Base-by-base conservation (phyloP, 2,888 invertebrate genomes). In the Anthrax anthrax region DNA sequence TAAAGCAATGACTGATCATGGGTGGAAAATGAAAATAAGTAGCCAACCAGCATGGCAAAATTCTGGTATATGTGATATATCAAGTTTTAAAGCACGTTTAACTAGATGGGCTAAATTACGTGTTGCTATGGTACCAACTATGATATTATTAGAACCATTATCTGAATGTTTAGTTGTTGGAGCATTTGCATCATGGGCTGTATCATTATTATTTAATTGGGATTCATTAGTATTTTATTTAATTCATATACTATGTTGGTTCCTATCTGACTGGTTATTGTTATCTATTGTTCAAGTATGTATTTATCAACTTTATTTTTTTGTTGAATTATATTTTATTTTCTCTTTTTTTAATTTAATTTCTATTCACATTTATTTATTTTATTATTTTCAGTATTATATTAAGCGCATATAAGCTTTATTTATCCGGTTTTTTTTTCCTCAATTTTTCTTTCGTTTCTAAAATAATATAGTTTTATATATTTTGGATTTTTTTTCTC, bases 21-120 rank as follows among this genome's bases (percentile, higher is more conserved):
- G 95, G 8, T 98, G 91, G 88, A 79, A 81, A 58, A 84, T 90
- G 67, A 78, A 85, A 2, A 85, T 98, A 50, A 83, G 89, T 58
- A 87, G 90, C 62, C 84, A 91, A 62, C 96, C 97, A 10, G 97
- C 96, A 18, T 76, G 90, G 70, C 98, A 98, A 72, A 98, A 98
- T 69, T 83, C 86, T 49, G 96, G 95, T 6, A 74, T 82, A 56
- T 84, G 86, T 69, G 86, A 90, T 58, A 80, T 96, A 55, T 76
- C 78, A 43, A 81, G 79, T 58, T 86, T 96, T 69, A 90, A 92
- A 67, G 81, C 84, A 43, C 76, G 95, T 42, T 72, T 86, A 47
- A 76, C 79, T 55, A 75, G 97, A 56, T 98, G 98, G 98, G 88
- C 92, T 45, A 91, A 96, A 63, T 72, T 98, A 41, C 76, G 98